Percentiles rank a stretch among this genome's conserved stretches.
Evolutionary conservation across 2,113 vertebrate genomes (phyloP).

Genomic region (Pogonocichla stellata): DNA sequence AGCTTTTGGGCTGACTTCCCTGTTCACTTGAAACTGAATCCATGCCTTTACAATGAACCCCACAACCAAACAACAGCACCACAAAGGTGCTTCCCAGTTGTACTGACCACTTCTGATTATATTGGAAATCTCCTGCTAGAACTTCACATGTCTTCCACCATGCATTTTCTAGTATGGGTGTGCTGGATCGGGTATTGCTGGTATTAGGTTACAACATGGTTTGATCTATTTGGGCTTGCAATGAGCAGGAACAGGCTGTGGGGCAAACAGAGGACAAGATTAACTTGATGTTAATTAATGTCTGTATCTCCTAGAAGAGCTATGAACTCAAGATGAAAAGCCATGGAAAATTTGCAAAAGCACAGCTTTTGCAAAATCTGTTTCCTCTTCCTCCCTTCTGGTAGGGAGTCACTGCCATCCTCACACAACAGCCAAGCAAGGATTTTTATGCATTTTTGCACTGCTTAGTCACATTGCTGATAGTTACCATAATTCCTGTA

Average conservation of each 20-base stretch:
- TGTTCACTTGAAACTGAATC: background rate
- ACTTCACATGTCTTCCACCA: background rate
- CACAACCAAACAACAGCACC: background rate
- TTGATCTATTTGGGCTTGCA: background rate
- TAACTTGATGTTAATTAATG: background rate
- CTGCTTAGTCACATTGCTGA: background rate
- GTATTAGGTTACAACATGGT: too few relatives aligned
- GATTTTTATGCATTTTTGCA: background rate
- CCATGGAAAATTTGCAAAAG: background rate
- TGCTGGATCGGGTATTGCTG: background rate
- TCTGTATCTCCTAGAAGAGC: background rate
- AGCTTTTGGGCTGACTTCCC: background rate
- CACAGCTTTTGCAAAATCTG: background rate
- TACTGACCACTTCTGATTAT: background rate
- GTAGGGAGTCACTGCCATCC: background rate
- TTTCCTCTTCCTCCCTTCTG: background rate
- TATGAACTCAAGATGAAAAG: background rate
- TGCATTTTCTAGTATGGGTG: background rate
- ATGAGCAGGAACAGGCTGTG: background rate
- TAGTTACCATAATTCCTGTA: background rate
- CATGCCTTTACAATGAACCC: background rate
- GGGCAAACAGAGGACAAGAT: background rate
- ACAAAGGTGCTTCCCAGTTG: background rate
- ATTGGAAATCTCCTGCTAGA: background rate
- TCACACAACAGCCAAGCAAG: background rate